Base-by-base conservation (phyloP, 2,888 invertebrate species). In the Augiades crinisus region DNA sequence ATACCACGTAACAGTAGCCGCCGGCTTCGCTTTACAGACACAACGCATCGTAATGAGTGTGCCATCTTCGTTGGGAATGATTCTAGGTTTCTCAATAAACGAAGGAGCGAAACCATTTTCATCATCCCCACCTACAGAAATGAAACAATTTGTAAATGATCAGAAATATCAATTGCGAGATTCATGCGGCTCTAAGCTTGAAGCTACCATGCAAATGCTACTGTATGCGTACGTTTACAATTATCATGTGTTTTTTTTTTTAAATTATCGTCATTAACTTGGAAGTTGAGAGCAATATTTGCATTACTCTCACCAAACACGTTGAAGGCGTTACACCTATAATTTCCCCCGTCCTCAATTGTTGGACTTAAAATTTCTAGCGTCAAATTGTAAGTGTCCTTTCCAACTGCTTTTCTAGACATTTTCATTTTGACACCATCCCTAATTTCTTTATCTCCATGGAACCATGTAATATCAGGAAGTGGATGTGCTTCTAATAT, bases 231-330 rank as follows among this genome's bases (percentile, higher is more conserved):
- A 87, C 87, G 71, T 70, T 72, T 67, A 61, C 56, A 56, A n/a
- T n/a, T n/a, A n/a, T n/a, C n/a, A n/a, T n/a, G n/a, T n/a, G n/a
- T n/a, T 53, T 57, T 54, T 61, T 55, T 10, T 2, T 19, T 63
- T 55, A 55, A 47, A 63, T 62, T 60, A 64, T 67, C 62, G 63
- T 59, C 60, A 68, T 92, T 95, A 97, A 98, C 98, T 96, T 98
- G 97, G 92, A 99, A 98, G 91, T 99, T 99, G 78, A 99, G 95
- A 79, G 99, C 98, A 91, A 99, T 99, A 91, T 99, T 99, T 72
- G 99, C 99, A 92, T 99, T 99, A 91, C 98, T 98, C 92, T 99
- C 99, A 87, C 99, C 99, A 90, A 95, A 95, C 85, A 95, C 94
- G 92, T 99, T 99, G 92, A 98, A 96, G 72, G 99, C 99, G 89